phyloP scores from a whole-genome alignment of 2,888 invertebrate genomes.

The Drosophila tanythrix region DNA sequence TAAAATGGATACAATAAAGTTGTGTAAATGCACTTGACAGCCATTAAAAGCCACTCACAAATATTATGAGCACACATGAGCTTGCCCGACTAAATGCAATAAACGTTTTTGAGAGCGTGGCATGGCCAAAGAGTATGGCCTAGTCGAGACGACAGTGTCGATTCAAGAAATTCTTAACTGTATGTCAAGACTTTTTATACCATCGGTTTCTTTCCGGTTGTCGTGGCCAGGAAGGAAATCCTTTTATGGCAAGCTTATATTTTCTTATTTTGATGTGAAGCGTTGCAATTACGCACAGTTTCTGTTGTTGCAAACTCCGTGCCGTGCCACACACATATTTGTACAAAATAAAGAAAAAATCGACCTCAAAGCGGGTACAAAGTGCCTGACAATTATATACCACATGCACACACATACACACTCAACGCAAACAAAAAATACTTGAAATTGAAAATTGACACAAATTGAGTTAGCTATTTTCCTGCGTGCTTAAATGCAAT shows the following conservation, averaged over 20 bases:
- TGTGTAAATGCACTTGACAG: conserved; percentile 9
- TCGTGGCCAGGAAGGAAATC: conserved; percentile 26
- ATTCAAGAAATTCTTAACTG: conserved; percentile 1
- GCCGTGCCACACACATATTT: neutral
- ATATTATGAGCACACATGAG: too few relatives aligned
- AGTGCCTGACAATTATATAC: neutral
- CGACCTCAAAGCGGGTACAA: neutral
- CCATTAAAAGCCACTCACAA: neutral
- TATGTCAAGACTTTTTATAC: conserved; percentile 1
- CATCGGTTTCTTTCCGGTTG: conserved; percentile 16
- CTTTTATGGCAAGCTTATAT: conserved; percentile 8
- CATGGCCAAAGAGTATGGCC: neutral
- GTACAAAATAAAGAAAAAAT: neutral
- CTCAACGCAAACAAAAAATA: neutral
- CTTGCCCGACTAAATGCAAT: neutral
- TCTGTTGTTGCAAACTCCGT: neutral
- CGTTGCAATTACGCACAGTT: conserved; percentile 13
- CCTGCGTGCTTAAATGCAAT: neutral
- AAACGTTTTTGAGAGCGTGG: neutral
- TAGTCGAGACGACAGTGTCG: neutral
- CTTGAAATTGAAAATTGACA: neutral
- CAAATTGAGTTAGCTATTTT: neutral
- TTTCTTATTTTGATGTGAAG: neutral
- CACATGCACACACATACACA: neutral
- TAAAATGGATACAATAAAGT: conserved; percentile 8